These are phyloP conservation scores for Mareca penelope DNA, from an alignment of 2,797 vertebrate species.

Conservation along the genomic window DNA sequence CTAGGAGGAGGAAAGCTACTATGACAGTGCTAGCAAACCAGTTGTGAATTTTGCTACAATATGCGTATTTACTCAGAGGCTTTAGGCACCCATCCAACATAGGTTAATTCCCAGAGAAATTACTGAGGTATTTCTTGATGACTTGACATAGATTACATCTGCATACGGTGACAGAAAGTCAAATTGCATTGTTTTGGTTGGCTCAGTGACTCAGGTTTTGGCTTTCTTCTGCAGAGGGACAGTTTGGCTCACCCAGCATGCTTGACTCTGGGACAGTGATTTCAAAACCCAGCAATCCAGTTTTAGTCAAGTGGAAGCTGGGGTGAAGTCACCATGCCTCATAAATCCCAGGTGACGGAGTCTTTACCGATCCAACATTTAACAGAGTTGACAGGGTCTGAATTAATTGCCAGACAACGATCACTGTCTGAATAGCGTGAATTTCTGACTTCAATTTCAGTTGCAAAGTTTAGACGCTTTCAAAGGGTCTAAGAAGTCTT, in stretches of 20 bases:
- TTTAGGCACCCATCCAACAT: not conserved
- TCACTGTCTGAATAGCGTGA: not conserved
- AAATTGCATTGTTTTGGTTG: not conserved
- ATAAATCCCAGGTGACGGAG: conserved; percentile 28
- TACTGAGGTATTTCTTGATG: not conserved
- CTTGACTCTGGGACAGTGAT: not conserved
- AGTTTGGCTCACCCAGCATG: not conserved
- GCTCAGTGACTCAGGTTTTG: not conserved
- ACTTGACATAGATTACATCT: not conserved
- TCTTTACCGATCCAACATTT: not conserved
- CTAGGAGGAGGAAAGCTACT: not conserved
- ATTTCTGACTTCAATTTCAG: conserved; percentile 40
- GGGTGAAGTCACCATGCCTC: not conserved
- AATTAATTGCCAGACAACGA: conserved; percentile 31
- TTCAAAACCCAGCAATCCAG: not conserved
- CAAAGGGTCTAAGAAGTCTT: conserved; percentile 14
- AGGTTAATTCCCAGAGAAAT: not conserved
- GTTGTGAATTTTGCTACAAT: not conserved
- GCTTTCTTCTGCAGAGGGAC: not conserved
- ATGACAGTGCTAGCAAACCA: conserved; percentile 21
- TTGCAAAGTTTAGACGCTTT: not conserved
- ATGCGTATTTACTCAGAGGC: not conserved
- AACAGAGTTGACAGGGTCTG: not conserved
- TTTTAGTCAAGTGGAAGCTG: not conserved
- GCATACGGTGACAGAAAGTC: not conserved